Conservation (phyloP, 1,140 invertebrate genomes). For the Apis mellifera region DNA sequence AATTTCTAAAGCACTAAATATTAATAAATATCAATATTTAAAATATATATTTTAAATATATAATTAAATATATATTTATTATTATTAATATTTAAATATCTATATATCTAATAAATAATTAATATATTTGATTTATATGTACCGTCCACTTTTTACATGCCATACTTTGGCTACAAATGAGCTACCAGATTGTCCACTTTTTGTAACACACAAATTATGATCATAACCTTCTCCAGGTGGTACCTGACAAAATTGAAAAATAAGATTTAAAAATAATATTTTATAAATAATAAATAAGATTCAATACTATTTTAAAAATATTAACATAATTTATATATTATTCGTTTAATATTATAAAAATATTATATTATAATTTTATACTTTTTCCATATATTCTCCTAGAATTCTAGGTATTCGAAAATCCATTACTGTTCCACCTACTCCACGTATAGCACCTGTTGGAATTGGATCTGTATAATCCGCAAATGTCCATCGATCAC, state of each 20-base stretch:
- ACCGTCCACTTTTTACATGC: conserved; percentile 85
- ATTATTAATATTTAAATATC: no score
- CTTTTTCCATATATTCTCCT: conserved; percentile 75
- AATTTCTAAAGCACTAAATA: conserved; percentile 85
- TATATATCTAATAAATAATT: neutral
- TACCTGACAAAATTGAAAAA: conserved; percentile 46
- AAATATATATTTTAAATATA: conserved; percentile 12
- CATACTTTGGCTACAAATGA: conserved; percentile 80
- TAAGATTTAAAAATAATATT: neutral
- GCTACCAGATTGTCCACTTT: conserved; percentile 53
- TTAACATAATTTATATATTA: no score
- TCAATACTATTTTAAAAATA: no score
- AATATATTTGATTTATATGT: conserved; percentile 6
- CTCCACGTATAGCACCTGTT: conserved; percentile 85
- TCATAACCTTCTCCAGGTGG: conserved; percentile 83
- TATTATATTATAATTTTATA: conserved; percentile 18
- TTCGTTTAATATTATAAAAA: no score
- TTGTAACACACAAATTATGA: conserved; percentile 84
- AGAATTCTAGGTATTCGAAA: conserved; percentile 81
- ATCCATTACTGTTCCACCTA: conserved; percentile 84
- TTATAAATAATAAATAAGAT: no score
- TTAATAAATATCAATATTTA: neutral
- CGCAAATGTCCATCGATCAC: conserved; percentile 88
- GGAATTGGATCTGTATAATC: conserved; percentile 85
- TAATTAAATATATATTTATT: neutral